Evolutionary conservation across 2,888 invertebrate species (phyloP).

Genomic region (Drosophila aldrichi): DNA sequence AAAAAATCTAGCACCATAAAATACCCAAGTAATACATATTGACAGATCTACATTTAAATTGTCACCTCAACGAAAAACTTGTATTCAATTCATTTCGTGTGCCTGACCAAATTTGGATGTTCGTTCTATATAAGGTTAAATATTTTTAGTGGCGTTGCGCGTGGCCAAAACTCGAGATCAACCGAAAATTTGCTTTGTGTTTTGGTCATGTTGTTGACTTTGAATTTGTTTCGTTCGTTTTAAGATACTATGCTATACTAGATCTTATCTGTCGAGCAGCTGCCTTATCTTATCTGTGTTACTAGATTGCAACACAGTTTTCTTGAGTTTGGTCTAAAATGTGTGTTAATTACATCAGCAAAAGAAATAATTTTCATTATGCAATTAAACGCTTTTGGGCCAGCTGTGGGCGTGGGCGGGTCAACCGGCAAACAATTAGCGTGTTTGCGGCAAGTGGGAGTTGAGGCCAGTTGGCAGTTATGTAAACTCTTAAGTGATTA

Average conservation of each 20-base stretch:
- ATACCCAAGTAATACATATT: conserved; percentile 52
- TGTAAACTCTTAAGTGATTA: conserved; percentile 78
- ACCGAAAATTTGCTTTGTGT: conserved; percentile 59
- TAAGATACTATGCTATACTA: conserved; percentile 18
- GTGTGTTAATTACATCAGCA: conserved; percentile 61
- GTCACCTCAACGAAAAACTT: conserved; percentile 60
- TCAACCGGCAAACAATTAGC: conserved; percentile 49
- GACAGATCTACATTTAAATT: conserved; percentile 69
- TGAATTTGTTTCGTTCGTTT: conserved; percentile 40
- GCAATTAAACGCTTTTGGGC: conserved; percentile 30
- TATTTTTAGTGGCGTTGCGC: conserved; percentile 53
- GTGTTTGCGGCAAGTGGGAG: conserved; percentile 36
- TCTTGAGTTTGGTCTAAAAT: conserved; percentile 26
- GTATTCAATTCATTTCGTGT: conserved; percentile 57
- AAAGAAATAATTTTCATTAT: conserved; percentile 26
- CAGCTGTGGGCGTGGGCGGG: conserved; percentile 22
- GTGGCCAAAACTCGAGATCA: conserved; percentile 57
- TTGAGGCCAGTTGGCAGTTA: conserved; percentile 29
- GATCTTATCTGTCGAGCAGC: conserved; percentile 44
- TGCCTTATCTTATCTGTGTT: conserved; percentile 52
- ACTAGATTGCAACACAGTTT: conserved; percentile 20
- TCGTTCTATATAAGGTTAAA: conserved; percentile 57
- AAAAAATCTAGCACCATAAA: conserved; percentile 40
- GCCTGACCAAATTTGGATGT: conserved; percentile 51
- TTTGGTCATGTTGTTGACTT: conserved; percentile 66